Evolutionary conservation across 2,113 vertebrate species (phyloP).

Genomic region (Prunella himalayana): DNA sequence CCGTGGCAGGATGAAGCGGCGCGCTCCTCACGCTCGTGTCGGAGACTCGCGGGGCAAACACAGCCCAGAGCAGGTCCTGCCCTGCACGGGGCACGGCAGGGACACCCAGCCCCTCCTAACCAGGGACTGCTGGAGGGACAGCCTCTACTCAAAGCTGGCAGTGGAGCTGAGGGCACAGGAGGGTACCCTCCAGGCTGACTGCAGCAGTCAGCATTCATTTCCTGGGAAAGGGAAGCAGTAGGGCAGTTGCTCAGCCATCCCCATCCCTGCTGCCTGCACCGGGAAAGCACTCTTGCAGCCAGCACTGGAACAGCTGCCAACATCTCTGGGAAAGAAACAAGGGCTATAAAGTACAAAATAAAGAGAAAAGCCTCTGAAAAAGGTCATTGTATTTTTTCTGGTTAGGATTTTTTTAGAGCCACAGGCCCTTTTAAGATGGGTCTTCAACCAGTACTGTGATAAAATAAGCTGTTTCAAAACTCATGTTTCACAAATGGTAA

Average conservation of each 20-base stretch:
- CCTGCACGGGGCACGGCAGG: neutral
- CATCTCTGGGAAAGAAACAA: neutral
- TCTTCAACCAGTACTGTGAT: neutral
- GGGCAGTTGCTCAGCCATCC: neutral
- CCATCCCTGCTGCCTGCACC: neutral
- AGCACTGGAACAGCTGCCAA: neutral
- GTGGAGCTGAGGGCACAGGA: fast-evolving
- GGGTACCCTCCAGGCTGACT: neutral
- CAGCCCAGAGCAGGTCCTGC: neutral
- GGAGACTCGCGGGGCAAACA: fast-evolving
- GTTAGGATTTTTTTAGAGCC: neutral
- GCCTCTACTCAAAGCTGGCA: neutral
- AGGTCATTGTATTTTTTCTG: neutral
- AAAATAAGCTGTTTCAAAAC: neutral
- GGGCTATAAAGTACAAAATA: neutral
- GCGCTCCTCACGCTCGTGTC: fast-evolving
- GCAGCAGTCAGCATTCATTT: neutral
- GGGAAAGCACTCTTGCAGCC: neutral
- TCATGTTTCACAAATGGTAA: neutral
- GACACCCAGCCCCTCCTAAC: neutral
- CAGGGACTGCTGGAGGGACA: neutral
- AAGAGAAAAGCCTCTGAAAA: neutral
- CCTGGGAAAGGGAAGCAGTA: neutral
- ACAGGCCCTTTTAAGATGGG: neutral
- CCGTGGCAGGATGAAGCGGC: neutral